A percentile compares a stretch with the other conserved stretches of the same genome.
These are phyloP conservation scores for Solea solea DNA, from an alignment of 2,113 vertebrate species.

Conservation along the genomic window DNA sequence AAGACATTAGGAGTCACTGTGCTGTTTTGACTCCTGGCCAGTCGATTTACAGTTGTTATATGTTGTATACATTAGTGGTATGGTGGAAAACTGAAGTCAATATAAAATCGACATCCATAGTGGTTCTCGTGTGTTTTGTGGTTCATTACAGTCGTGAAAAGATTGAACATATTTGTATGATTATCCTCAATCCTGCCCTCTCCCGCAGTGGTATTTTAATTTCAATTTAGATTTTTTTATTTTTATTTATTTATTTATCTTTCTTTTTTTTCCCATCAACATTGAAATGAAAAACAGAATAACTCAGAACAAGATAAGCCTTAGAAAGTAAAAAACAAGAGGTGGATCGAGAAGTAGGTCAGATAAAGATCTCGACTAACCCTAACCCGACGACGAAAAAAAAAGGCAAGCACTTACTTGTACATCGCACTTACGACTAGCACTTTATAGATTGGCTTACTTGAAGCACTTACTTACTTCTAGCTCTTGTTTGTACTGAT, in stretches of 20 bases:
- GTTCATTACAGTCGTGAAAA: not conserved
- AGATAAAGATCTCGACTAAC: not conserved
- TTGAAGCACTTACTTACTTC: no score
- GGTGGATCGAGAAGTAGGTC: constrained; percentile 13
- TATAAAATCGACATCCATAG: not conserved
- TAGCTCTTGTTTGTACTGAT: no score
- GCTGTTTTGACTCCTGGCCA: constrained; percentile 19
- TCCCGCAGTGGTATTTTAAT: constrained; percentile 5
- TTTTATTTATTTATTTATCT: not conserved
- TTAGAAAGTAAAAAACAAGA: constrained; percentile 36
- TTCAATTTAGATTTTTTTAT: constrained; percentile 26
- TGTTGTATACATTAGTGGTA: constrained; percentile 1
- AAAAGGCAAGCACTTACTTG: no score
- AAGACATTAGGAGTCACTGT: not conserved
- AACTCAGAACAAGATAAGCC: not conserved
- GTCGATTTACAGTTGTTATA: constrained; percentile 32
- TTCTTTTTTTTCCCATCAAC: constrained; percentile 10
- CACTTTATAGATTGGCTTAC: no score
- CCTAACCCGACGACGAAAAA: no score
- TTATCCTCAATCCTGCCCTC: constrained; percentile 14
- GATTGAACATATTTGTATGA: constrained; percentile 18
- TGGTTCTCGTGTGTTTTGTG: not conserved
- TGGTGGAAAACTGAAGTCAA: constrained; percentile 26
- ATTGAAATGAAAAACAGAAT: constrained; percentile 10
- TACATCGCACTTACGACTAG: no score